phyloP scores from a whole-genome alignment of 2,888 invertebrate species.

The Calameuta pallipes region DNA sequence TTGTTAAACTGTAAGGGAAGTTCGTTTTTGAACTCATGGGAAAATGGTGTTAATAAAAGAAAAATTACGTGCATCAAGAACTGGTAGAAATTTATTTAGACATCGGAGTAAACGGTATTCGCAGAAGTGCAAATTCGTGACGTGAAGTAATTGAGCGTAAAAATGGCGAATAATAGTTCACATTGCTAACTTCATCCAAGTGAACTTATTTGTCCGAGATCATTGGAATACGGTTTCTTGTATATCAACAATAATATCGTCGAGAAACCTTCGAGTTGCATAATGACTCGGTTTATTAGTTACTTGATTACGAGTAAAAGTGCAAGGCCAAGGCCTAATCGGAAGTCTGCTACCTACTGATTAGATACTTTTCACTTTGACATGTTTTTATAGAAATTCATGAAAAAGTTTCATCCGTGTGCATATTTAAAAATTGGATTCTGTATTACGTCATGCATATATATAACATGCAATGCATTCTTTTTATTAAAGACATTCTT shows the following conservation, averaged over 20 bases:
- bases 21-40: no score
- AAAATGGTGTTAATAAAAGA: neutral
- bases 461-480: no score
- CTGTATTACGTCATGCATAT: no score
- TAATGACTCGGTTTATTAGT: neutral
- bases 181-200: neutral
- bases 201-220: neutral
- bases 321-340: conserved; percentile 1
- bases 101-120: neutral
- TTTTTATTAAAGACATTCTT: no score
- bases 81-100: neutral
- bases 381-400: neutral
- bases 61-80: neutral
- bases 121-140: neutral
- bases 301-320: neutral
- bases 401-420: neutral
- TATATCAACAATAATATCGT: neutral
- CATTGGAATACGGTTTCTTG: neutral
- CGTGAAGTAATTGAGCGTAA: neutral
- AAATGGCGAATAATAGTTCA: neutral
- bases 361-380: neutral
- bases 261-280: neutral
- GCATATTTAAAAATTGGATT: no score
- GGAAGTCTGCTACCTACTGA: neutral
- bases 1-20: no score